Evolutionary conservation across 2,113 vertebrate species (phyloP), one percentile per base, ranked within the genome.

Genomic region (Bungarus multicinctus): DNA sequence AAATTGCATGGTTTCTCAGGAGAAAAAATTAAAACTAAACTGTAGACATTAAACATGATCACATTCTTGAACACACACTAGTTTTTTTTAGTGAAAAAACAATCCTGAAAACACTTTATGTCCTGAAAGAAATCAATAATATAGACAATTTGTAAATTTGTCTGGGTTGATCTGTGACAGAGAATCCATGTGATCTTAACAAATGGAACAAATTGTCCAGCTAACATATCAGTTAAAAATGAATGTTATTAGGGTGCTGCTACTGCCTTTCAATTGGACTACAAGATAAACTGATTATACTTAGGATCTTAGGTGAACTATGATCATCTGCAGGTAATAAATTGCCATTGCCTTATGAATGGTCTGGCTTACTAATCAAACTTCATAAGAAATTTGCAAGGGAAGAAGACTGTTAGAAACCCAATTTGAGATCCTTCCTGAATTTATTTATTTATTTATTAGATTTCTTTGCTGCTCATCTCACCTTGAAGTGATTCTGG

Each of bases 1-100:
- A 94, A 85, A 95, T 93, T 95, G 94, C 94, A 94, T 96, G 96
- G 95, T 96, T 97, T 95, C 93, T 95, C 95, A 94, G 93, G 94
- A 96, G 94, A 94, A 95, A 96, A 95, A 95, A 96, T 95, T 95
- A 96, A 94, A 96, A 47, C 95, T 94, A 94, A 91, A 93, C 92
- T 94, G 50, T 53, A 91, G 87, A 94, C 89, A 92, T 94, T 89
- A 88, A 93, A 95, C 91, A 96, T 93, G 94, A 95, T 86, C 86
- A 93, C 91, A 0, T 0, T 93, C 90, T 93, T 97, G 89, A 93
- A 92, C 89, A 89, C 86, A 91, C 16, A 12, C 11, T 60, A 69
- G 8, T 91, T 60, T 92, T 43, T 22, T 58, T 94, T 93, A 0
- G 0, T 93, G 12, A 2, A 58, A 89, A 12, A 47, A 60, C 57